Evolutionary conservation across 2,113 vertebrate genomes (phyloP), one percentile per base, ranked within the genome.

Genomic region (Eonycteris spelaea): DNA sequence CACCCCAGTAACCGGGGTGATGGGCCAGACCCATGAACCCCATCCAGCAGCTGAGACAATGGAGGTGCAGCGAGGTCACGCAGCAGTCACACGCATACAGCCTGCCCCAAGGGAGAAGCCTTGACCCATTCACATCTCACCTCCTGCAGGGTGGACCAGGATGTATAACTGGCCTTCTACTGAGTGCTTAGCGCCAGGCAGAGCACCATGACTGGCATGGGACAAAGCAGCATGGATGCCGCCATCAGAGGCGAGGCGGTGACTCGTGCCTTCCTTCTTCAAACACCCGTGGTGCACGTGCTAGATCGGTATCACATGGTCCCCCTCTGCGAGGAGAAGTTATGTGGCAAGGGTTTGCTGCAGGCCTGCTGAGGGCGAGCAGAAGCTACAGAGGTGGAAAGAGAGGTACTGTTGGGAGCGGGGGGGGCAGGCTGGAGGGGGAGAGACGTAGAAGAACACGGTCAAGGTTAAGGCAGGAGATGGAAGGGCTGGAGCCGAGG

Each of bases 251-350:
- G 10, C 30, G 33, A 68, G 40, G 43, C 11, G 33, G 9, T 0
- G 2, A 48, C 48, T 15, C 0, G 0, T 10, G 33, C 26, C 43
- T 67, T 82, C 84, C 7, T 55, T 77, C n/a, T 40, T 6, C 12
- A 24, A 21, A 57, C 26, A 21, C 11, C 75, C 1, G 1, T 13
- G 12, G 5, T 26, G 14, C 19, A 51, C 2, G 2, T 4, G 40
- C 59, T 26, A 35, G 6, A 19, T n/a, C 6, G 11, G 19, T 5
- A 48, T 19, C 73, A 26, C 21, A 45, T 3, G 9, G 51, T 22
- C 16, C 14, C n/a, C 61, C 33, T 35, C 67, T 33, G 53, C 6
- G 1, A 48, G 48, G 45, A 57, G 59, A 78, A 43, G 53, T 26
- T 67, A 0, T 48, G 15, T 28, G 24, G 53, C 40, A 21, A 80